Conservation (phyloP, 1,140 invertebrate genomes). For the Amyelois transitella region DNA sequence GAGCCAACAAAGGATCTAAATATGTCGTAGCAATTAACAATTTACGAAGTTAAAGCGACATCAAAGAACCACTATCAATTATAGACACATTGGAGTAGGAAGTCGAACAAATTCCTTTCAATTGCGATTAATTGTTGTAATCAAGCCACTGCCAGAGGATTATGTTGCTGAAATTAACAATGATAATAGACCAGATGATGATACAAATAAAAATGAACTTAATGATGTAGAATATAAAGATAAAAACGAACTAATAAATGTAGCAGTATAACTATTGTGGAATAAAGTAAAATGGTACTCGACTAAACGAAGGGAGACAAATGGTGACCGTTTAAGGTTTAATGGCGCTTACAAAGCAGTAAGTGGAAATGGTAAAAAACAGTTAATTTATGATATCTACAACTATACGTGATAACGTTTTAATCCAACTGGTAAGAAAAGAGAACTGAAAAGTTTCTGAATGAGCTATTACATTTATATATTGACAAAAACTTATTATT, state of each 20-base stretch:
- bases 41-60: background rate
- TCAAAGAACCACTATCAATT: background rate
- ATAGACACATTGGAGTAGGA: conserved; percentile 30
- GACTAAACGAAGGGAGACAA: conserved; percentile 29
- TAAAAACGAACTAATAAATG: conserved; percentile 11
- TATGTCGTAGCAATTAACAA: background rate
- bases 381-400: background rate
- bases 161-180: conserved; percentile 52
- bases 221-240: conserved; percentile 12
- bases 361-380: conserved; percentile 14
- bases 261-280: conserved; percentile 16
- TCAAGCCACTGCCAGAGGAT: conserved; percentile 61
- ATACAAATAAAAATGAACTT: conserved; percentile 19
- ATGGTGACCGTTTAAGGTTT: conserved; percentile 33
- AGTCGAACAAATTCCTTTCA: conserved; percentile 59
- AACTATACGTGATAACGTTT: background rate
- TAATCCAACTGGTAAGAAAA: background rate
- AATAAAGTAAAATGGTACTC: conserved; percentile 31
- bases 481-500: too few species aligned
- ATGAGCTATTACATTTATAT: too few species aligned
- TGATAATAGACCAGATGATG: conserved; percentile 21
- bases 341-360: conserved; percentile 34
- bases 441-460: too few species aligned
- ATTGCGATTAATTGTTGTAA: conserved; percentile 70
- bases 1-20: background rate